phyloP scores from a whole-genome alignment of 2,113 vertebrate species.

The Chascanopsetta lugubris region DNA sequence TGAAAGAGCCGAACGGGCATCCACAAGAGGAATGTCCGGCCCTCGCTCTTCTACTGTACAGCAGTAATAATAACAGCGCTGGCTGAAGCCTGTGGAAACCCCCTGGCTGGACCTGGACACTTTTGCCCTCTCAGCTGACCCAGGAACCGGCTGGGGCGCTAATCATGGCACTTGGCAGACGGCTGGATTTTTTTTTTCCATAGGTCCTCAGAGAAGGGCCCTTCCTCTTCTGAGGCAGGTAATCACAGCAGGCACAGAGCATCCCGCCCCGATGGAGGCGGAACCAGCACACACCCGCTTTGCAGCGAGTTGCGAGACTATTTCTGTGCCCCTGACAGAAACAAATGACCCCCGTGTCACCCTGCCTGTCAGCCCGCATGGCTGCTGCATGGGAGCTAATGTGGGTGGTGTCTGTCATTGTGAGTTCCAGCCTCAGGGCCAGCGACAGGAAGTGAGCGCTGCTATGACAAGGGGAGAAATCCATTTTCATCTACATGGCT shows the following conservation, averaged over 20 bases:
- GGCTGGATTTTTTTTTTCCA: conserved; percentile 68
- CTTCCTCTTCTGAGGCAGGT: conserved; percentile 75
- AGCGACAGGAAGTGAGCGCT: conserved; percentile 60
- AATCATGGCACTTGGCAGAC: conserved; percentile 71
- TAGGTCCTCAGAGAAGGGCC: conserved; percentile 59
- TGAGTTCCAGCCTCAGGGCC: conserved; percentile 44
- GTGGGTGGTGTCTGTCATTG: conserved; percentile 56
- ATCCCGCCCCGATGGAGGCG: conserved; percentile 54
- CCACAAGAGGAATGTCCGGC: conserved; percentile 29
- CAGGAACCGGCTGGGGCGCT: conserved; percentile 65
- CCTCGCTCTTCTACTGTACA: conserved; percentile 42
- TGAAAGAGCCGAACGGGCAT: conserved; percentile 15
- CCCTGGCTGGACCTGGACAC: conserved; percentile 59
- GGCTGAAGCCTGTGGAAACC: conserved; percentile 71
- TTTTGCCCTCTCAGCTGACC: conserved; percentile 67
- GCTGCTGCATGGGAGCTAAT: conserved; percentile 35
- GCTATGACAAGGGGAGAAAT: conserved; percentile 42
- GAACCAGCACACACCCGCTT: conserved; percentile 38
- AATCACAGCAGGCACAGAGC: conserved; percentile 70
- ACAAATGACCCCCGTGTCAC: conserved; percentile 65
- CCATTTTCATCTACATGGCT: conserved; percentile 31
- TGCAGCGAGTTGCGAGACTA: conserved; percentile 57
- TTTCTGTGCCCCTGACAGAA: conserved; percentile 68
- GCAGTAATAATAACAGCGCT: conserved; percentile 60
- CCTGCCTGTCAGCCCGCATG: conserved; percentile 38